These are phyloP conservation scores for Oopsacas minuta DNA, from an alignment of 37 sponge, comb jelly and placozoan species.

Conservation along the genomic window DNA sequence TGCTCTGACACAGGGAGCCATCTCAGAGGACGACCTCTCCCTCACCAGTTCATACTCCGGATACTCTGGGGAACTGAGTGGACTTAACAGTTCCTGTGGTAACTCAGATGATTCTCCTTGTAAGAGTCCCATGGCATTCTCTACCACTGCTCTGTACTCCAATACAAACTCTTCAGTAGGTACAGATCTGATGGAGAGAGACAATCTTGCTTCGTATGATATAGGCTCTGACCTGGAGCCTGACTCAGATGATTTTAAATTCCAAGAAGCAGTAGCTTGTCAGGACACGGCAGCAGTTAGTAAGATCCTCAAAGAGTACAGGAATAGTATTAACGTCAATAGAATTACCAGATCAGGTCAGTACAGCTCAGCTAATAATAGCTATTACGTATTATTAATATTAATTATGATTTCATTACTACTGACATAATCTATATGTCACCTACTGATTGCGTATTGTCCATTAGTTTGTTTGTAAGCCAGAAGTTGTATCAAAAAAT, in stretches of 20 bases:
- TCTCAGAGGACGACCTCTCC: slow-evolving; percentile 3
- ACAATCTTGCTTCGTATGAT: slow-evolving; percentile 1
- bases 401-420: too few relatives aligned
- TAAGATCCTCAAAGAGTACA: slow-evolving; percentile 37
- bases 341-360: slow-evolving; percentile 34
- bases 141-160: background rate
- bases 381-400: too few relatives aligned
- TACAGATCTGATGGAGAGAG: background rate
- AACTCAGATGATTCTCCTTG: slow-evolving; percentile 12
- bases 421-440: too few relatives aligned
- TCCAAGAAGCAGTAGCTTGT: slow-evolving; percentile 60
- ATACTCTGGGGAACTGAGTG: background rate
- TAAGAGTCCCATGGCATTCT: slow-evolving; percentile 14
- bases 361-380: too few relatives aligned
- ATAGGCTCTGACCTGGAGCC: slow-evolving; percentile 49
- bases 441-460: too few relatives aligned
- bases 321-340: slow-evolving; percentile 44
- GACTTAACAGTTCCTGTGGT: slow-evolving; percentile 2
- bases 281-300: slow-evolving; percentile 41
- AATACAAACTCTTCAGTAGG: background rate
- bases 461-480: too few relatives aligned
- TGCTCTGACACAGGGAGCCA: background rate
- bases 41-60: slow-evolving; percentile 14
- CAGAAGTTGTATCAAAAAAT: too few relatives aligned
- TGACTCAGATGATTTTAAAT: slow-evolving; percentile 43